Base-by-base conservation (phyloP, 1,140 invertebrate species). In the Andrena cerasifolii region DNA sequence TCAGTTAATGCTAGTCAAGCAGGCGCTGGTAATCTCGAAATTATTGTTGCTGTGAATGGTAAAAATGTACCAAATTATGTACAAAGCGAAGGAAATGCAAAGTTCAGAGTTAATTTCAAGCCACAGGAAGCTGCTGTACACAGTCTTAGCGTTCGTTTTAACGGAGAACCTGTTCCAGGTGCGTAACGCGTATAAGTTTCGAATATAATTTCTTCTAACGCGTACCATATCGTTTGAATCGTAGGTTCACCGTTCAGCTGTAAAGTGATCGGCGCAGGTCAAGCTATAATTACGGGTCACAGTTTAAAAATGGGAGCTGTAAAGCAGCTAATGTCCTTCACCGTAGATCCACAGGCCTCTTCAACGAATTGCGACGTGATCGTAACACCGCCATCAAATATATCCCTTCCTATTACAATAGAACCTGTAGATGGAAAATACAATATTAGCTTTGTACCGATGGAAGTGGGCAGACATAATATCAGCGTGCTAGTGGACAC, bases 11-110 rank as follows among this genome's bases (percentile, higher is more conserved):
- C 96, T 36, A 95, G 95, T 80, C 94, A 95, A 91, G 96, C 95
- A 87, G 97, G 98, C 79, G 98, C 98, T 78, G 98, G 98, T 47
- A 99, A 99, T 92, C 93, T 99, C 81, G 98, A 99, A 93, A 99
- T 99, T 54, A 99, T 99, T 71, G 98, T 99, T 0, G 98, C 98
- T 0, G 98, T 99, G n/a, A 98, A 97, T 88, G 98, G 98, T 4
- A 95, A 98, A 87, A 99, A 99, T 93, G 98, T 99, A 7, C 99
- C 99, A 7, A 99, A 99, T 93, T 99, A 99, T 91, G 98, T 99
- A 1, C 97, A 99, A 89, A 98, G 97, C 53, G 98, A 99, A 94
- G 98, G 98, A 31, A 99, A 99, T 92, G 98, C 98, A 0, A 96
- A 97, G 86, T 99, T 99, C 85, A 92, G 95, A 87, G 98, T 99